Evolutionary conservation across 2,888 invertebrate species (phyloP).

Genomic region (Rhamnusium bicolor): DNA sequence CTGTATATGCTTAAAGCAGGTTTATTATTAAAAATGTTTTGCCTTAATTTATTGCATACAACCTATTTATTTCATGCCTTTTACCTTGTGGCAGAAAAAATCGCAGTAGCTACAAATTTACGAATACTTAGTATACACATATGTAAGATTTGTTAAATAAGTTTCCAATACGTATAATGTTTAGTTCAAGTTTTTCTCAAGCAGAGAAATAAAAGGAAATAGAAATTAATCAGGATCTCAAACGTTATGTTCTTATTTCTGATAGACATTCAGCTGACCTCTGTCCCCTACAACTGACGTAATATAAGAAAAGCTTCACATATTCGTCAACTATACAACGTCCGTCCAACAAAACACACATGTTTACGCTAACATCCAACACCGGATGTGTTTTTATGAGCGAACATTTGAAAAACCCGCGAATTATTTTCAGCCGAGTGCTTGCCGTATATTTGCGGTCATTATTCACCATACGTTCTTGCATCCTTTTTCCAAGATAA

Average conservation of each 20-base stretch:
- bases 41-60: too few species aligned
- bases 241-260: background rate
- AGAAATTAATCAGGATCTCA: conserved; percentile 1
- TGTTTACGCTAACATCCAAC: conserved; percentile 59
- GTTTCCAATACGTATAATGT: too few species aligned
- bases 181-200: too few species aligned
- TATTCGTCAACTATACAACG: conserved; percentile 10
- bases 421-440: conserved; percentile 59
- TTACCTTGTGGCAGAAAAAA: too few species aligned
- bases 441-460: conserved; percentile 20
- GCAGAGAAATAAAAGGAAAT: background rate
- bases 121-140: too few species aligned
- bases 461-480: conserved; percentile 36
- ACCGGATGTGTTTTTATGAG: conserved; percentile 62
- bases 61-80: too few species aligned
- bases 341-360: conserved; percentile 47
- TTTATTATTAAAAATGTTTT: too few species aligned
- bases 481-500: conserved; percentile 17
- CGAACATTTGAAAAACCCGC: conserved; percentile 58
- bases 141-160: too few species aligned
- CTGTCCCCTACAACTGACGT: background rate
- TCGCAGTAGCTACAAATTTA: too few species aligned
- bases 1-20: too few species aligned
- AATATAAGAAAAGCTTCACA: conserved; percentile 17
- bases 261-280: background rate